Conservation (phyloP, 2,888 invertebrate species). For the Eueremaeus valkanovi region DNA sequence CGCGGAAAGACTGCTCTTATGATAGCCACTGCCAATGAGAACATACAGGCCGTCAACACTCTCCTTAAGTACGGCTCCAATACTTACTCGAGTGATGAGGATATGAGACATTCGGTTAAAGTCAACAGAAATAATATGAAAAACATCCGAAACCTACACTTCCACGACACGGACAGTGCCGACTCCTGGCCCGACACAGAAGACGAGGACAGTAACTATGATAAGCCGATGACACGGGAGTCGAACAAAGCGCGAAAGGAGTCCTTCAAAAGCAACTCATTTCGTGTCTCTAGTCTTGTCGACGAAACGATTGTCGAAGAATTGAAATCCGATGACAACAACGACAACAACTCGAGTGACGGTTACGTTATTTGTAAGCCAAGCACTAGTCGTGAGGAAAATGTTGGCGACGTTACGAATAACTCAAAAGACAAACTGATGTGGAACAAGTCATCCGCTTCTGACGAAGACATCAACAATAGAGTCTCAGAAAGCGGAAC, state of each 20-base stretch:
- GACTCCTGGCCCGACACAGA: conserved; percentile 37
- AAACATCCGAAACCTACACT: background rate
- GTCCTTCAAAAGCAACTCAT: conserved; percentile 30
- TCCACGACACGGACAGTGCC: conserved; percentile 1
- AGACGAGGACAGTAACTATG: conserved; percentile 34
- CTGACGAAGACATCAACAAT: background rate
- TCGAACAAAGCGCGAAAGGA: conserved; percentile 19
- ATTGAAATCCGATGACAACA: conserved; percentile 8
- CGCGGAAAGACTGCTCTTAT: conserved; percentile 92
- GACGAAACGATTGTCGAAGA: conserved; percentile 28
- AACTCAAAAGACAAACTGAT: background rate
- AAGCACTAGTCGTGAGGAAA: conserved; percentile 27
- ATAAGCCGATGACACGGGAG: background rate
- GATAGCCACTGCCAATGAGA: conserved; percentile 94
- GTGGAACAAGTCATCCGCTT: conserved; percentile 7
- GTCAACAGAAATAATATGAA: conserved; percentile 4
- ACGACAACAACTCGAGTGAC: background rate
- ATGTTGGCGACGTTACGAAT: background rate
- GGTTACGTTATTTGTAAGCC: conserved; percentile 30
- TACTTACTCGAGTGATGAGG: conserved; percentile 27
- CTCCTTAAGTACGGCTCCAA: conserved; percentile 36
- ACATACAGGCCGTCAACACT: conserved; percentile 15
- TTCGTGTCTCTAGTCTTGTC: conserved; percentile 34
- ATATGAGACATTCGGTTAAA: conserved; percentile 7
- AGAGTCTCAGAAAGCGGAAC: conserved; percentile 5